Base-by-base conservation (phyloP, 2,797 vertebrate species). In the Falco naumanni region DNA sequence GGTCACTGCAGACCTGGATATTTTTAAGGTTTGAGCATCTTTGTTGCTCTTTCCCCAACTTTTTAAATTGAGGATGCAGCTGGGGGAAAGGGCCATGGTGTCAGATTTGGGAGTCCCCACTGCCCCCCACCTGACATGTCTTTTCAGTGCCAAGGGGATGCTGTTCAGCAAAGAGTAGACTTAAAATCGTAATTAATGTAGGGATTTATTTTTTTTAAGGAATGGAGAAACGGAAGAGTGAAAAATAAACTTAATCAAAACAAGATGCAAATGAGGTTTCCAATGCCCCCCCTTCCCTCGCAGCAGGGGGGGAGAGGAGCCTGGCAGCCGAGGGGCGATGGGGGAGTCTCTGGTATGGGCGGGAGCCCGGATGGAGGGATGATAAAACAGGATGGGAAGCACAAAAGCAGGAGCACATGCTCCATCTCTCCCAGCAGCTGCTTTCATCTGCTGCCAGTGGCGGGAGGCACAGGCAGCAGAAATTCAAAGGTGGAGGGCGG, bases 391-490 rank as follows among this genome's bases (percentile, higher is more conserved):
- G 80, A 48, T 68, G 61, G 61, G 72, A 79, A 64, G 80, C 72
- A 83, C 82, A 83, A 39, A 84, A 59, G 82, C 60, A 28, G 87
- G 57, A 93, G 85, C 71, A 37, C 77, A 34, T 0, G 1, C 64
- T 88, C 76, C 0, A 0, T 45, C 85, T 79, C 66, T 75, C 64
- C 76, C 50, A 26, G 82, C 66, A 17, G 41, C 54, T 1, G 5
- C 92, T 94, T 96, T 94, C 65, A 69, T 94, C 91, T 0, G 3
- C 74, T 93, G 95, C 90, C 89, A 89, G 89, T 2, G 37, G 37
- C 1, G 0, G 63, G 86, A 92, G 77, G 80, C 1, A 2, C 63
- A n/a, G 63, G 54, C 69, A 12, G 90, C 69, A 88, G 31, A 56
- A 64, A 82, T 77, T 78, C 68, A 68, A 51, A 85, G 53, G 84